Conservation (phyloP, 2,113 vertebrate genomes). For the Macquaria australasica region DNA sequence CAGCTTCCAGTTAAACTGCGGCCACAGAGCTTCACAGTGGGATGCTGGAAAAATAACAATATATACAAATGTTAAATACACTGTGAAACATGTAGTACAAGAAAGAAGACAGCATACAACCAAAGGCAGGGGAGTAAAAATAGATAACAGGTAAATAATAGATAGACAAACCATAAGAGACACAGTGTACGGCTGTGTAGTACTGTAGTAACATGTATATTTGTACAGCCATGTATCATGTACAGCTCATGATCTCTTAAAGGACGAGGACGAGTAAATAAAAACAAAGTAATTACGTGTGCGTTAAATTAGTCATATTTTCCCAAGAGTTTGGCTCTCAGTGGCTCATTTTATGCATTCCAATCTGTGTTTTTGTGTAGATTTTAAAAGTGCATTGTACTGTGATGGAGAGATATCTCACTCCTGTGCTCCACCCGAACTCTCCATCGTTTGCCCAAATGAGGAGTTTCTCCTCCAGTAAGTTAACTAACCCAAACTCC, state of each 20-base stretch:
- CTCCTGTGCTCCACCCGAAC: too few species aligned
- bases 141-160: slow-evolving; percentile 69
- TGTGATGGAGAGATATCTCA: background rate
- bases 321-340: background rate
- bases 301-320: background rate
- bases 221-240: background rate
- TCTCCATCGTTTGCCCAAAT: background rate
- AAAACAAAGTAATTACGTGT: background rate
- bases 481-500: background rate
- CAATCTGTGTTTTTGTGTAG: background rate
- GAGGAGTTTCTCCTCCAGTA: background rate
- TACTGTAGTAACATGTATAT: slow-evolving; percentile 20
- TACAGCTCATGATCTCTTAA: background rate
- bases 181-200: background rate
- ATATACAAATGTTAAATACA: background rate
- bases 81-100: background rate
- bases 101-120: background rate
- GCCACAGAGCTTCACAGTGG: background rate
- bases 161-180: slow-evolving; percentile 33
- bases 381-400: background rate
- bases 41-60: background rate
- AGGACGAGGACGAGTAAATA: background rate
- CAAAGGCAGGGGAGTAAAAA: slow-evolving; percentile 53
- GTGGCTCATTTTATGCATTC: background rate
- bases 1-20: slow-evolving; percentile 13